Conservation (phyloP, 2,888 invertebrate genomes). For the Sicus ferrugineus region DNA sequence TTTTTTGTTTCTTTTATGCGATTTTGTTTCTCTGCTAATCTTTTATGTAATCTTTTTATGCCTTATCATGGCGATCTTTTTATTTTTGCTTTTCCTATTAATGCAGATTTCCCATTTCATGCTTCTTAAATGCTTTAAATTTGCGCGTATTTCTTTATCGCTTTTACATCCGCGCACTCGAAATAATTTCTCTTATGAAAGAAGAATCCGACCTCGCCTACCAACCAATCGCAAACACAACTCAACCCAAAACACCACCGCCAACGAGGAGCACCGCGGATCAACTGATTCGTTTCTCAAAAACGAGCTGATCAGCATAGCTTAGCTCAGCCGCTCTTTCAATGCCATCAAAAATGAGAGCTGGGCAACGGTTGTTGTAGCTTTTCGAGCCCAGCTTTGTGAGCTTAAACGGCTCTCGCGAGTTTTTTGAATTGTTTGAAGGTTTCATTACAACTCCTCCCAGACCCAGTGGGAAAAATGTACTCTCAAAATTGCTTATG, state of each 20-base stretch:
- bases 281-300: too few relatives aligned
- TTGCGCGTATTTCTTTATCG: background rate
- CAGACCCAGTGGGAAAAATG: too few relatives aligned
- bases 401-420: too few relatives aligned
- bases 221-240: background rate
- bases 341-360: too few relatives aligned
- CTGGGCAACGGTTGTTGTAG: too few relatives aligned
- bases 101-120: background rate
- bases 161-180: constrained; percentile 8
- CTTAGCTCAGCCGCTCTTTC: background rate
- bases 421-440: background rate
- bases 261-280: constrained; percentile 15
- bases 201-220: background rate
- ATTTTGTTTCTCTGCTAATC: background rate
- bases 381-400: too few relatives aligned
- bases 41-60: background rate
- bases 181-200: background rate
- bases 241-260: constrained; percentile 14
- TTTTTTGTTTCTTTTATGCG: background rate
- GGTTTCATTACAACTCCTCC: too few relatives aligned
- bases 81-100: background rate
- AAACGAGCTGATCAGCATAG: too few relatives aligned
- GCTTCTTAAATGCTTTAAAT: background rate
- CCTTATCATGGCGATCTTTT: background rate
- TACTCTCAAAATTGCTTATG: too few relatives aligned